These are phyloP conservation scores for Harpagoxenus sublaevis DNA, from an alignment of 2,888 invertebrate genomes.

Conservation along the genomic window DNA sequence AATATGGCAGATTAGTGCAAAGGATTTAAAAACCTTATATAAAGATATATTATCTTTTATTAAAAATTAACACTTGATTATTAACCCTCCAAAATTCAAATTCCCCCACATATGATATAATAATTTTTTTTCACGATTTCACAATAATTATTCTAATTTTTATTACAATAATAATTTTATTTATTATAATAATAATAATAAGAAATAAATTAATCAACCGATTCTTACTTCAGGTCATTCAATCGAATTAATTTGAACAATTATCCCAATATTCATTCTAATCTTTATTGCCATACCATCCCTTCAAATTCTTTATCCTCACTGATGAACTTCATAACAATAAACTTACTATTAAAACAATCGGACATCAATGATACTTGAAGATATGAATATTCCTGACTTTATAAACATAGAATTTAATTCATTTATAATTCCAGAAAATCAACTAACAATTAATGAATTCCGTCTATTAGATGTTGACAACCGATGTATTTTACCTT, in stretches of 20 bases:
- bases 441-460: neutral
- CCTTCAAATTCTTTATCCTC: slow-evolving; percentile 7
- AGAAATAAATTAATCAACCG: neutral
- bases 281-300: slow-evolving; percentile 56
- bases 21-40: slow-evolving; percentile 18
- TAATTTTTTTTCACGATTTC: slow-evolving; percentile 32
- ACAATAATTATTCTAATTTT: neutral
- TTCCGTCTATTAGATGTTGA: slow-evolving; percentile 66
- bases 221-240: slow-evolving; percentile 11
- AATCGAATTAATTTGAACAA: slow-evolving; percentile 48
- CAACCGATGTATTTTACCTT: slow-evolving; percentile 71
- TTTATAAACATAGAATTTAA: slow-evolving; percentile 90
- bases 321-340: slow-evolving; percentile 45
- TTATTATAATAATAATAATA: neutral
- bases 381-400: slow-evolving; percentile 84
- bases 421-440: slow-evolving; percentile 55
- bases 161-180: neutral
- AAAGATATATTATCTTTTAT: slow-evolving; percentile 28
- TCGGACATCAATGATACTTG: slow-evolving; percentile 55
- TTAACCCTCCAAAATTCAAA: neutral
- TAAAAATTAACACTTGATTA: slow-evolving; percentile 33
- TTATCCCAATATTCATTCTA: slow-evolving; percentile 30
- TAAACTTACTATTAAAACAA: slow-evolving; percentile 58
- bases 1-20: slow-evolving; percentile 48
- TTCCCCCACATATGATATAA: neutral